Evolutionary conservation across 2,888 invertebrate species (phyloP).

Genomic region (Pristionchus arcanus): DNA sequence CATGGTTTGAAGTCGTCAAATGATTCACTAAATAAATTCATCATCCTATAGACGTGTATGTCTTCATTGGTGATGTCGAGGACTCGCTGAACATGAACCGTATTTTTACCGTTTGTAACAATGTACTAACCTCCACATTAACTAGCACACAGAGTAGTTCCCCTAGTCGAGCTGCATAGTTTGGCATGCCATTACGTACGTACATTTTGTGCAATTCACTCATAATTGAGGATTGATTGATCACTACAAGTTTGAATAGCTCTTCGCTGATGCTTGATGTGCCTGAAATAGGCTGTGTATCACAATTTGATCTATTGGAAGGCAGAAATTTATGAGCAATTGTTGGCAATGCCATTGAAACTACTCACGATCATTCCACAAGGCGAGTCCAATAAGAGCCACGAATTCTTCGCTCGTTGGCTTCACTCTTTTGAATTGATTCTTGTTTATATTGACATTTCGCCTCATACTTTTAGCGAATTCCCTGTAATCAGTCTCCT

Average conservation of each 20-base stretch:
- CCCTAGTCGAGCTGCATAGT: background rate
- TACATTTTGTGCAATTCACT: background rate
- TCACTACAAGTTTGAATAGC: background rate
- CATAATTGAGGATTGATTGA: background rate
- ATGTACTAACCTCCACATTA: background rate
- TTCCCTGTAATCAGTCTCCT: background rate
- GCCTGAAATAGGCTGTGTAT: background rate
- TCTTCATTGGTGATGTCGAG: background rate
- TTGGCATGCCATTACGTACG: background rate
- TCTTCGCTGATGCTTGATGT: background rate
- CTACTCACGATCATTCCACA: conserved; percentile 3
- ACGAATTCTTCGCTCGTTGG: background rate
- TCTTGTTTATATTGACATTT: background rate
- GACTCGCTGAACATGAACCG: background rate
- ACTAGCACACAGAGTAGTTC: background rate
- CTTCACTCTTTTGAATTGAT: conserved; percentile 14
- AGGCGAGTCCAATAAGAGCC: background rate
- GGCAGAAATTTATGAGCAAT: no score
- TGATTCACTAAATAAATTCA: background rate
- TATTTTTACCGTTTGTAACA: background rate
- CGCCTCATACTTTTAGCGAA: background rate
- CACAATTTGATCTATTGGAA: no score
- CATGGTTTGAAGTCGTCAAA: background rate
- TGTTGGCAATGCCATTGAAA: no score
- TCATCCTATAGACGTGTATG: background rate